Evolutionary conservation across 1,140 invertebrate species (phyloP).

Genomic region (Matsumurasca onukii): DNA sequence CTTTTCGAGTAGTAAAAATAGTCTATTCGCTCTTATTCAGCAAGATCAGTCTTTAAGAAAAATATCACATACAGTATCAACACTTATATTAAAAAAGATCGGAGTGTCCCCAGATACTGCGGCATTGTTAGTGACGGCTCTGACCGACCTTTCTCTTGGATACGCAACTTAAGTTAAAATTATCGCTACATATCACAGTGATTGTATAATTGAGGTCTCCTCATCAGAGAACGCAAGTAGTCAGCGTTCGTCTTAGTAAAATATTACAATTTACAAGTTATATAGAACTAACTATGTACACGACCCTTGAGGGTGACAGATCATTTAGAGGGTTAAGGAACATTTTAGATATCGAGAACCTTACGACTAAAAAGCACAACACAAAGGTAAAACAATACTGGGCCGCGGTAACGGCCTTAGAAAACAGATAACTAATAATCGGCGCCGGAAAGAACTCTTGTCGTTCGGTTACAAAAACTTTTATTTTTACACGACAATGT

Average conservation of each 20-base stretch:
- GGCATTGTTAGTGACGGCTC: conserved; percentile 36
- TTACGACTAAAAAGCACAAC: conserved; percentile 34
- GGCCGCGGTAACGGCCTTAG: conserved; percentile 10
- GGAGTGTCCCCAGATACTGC: conserved; percentile 40
- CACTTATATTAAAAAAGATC: conserved; percentile 31
- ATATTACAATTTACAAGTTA: conserved; percentile 40
- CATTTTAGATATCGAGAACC: conserved; percentile 26
- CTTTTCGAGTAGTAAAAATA: conserved; percentile 31
- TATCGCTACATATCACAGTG: conserved; percentile 42
- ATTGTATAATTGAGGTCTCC: conserved; percentile 40
- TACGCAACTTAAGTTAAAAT: conserved; percentile 42
- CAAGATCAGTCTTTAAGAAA: conserved; percentile 41
- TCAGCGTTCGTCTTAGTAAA: conserved; percentile 30
- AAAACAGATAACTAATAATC: conserved; percentile 33
- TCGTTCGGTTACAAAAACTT: conserved; percentile 13
- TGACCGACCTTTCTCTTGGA: conserved; percentile 42
- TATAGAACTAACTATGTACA: conserved; percentile 42
- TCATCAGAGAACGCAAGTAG: conserved; percentile 18
- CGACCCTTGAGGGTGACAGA: conserved; percentile 43
- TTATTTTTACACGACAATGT: no score
- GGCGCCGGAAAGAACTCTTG: conserved; percentile 38
- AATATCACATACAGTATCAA: conserved; percentile 38
- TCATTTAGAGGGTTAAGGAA: conserved; percentile 41
- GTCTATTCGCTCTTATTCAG: conserved; percentile 29
- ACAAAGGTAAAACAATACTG: conserved; percentile 33